These are phyloP conservation scores for Cheilosia scutellata DNA, from an alignment of 2,888 invertebrate genomes.

Conservation along the genomic window DNA sequence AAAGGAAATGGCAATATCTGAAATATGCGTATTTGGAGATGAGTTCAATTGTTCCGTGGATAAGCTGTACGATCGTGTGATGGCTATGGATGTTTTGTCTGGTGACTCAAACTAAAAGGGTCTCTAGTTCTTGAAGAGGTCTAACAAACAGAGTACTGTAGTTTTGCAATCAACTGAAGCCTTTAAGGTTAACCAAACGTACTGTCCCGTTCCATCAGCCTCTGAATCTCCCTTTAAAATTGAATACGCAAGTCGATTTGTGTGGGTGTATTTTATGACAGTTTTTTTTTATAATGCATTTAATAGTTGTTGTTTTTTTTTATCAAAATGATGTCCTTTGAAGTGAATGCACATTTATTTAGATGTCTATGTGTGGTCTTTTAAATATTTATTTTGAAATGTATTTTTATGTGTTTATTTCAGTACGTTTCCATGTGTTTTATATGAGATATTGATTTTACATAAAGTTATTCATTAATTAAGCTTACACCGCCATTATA, in stretches of 20 bases:
- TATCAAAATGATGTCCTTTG: conserved; percentile 33
- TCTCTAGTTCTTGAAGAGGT: too few species aligned
- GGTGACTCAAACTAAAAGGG: too few species aligned
- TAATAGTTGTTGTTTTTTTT: neutral
- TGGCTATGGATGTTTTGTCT: too few species aligned
- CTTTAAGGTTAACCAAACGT: too few species aligned
- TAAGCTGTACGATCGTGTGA: too few species aligned
- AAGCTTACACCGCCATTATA: conserved; percentile 59
- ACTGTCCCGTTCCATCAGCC: neutral
- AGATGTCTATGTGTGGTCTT: conserved; percentile 9
- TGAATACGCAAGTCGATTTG: neutral
- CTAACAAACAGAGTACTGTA: too few species aligned
- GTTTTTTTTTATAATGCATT: neutral
- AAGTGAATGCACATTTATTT: conserved; percentile 26
- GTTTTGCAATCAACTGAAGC: too few species aligned
- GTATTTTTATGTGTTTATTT: conserved; percentile 47
- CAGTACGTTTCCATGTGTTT: conserved; percentile 54
- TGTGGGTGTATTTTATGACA: neutral
- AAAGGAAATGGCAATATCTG: too few species aligned
- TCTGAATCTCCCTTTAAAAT: neutral
- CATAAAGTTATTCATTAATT: conserved; percentile 25
- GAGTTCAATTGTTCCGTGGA: too few species aligned
- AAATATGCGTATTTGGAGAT: too few species aligned
- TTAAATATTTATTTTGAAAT: conserved; percentile 26
- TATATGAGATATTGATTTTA: conserved; percentile 49